These are phyloP conservation scores for Rhodinocichla rosea DNA, from an alignment of 2,113 vertebrate species.

Conservation along the genomic window DNA sequence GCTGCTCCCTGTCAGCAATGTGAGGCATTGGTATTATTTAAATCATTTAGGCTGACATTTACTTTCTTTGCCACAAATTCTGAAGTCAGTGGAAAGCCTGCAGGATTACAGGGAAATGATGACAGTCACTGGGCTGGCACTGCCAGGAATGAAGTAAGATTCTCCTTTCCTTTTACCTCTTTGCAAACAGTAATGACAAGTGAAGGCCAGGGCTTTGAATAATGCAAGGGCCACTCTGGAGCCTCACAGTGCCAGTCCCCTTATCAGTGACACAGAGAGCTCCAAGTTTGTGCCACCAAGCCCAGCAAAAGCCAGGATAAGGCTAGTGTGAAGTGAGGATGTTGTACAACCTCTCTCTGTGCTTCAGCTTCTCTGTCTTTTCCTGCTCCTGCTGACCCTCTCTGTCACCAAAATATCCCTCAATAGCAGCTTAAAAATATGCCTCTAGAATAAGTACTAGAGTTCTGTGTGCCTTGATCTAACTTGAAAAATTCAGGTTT, in stretches of 20 bases:
- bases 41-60: slow-evolving; percentile 21
- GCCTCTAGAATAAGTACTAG: neutral
- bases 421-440: neutral
- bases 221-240: neutral
- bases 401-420: neutral
- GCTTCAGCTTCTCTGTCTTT: neutral
- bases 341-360: neutral
- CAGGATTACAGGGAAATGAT: slow-evolving; percentile 26
- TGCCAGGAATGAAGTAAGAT: slow-evolving; percentile 49
- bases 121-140: slow-evolving; percentile 46
- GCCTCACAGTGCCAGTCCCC: neutral
- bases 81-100: slow-evolving; percentile 58
- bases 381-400: neutral
- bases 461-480: neutral
- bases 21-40: slow-evolving; percentile 26
- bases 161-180: slow-evolving; percentile 15
- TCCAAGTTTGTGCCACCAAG: neutral
- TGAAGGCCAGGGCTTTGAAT: neutral
- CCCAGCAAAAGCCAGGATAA: neutral
- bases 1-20: neutral
- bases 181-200: neutral
- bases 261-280: neutral
- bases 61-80: neutral
- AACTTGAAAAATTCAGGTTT: neutral
- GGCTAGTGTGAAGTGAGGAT: neutral